These are phyloP conservation scores for Paguma larvata DNA, from an alignment of 2,797 vertebrate genomes.

Conservation along the genomic window DNA sequence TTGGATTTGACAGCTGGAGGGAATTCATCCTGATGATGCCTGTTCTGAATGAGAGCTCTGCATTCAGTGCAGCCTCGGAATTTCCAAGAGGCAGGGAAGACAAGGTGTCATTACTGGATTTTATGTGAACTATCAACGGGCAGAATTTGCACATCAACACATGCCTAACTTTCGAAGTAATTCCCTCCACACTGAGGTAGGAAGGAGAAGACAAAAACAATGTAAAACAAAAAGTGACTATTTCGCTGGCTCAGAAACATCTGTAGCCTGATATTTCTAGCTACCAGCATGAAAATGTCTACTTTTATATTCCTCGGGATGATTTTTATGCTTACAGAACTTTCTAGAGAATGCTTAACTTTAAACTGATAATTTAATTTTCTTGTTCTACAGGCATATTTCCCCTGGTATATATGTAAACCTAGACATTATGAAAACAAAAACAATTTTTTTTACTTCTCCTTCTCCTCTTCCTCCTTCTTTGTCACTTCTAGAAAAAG, in stretches of 20 bases:
- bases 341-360: slow-evolving; percentile 36
- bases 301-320: background rate
- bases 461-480: background rate
- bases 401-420: background rate
- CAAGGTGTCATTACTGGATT: background rate
- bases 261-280: background rate
- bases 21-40: background rate
- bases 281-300: background rate
- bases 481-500: background rate
- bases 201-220: background rate
- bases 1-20: background rate
- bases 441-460: background rate
- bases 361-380: slow-evolving; percentile 2
- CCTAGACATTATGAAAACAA: background rate
- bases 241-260: background rate
- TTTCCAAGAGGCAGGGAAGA: background rate
- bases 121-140: background rate
- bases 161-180: background rate
- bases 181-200: background rate
- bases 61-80: background rate
- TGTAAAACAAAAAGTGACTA: background rate
- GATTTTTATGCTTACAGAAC: background rate
- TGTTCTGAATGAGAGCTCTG: background rate
- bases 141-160: background rate
- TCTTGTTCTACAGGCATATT: background rate